These are phyloP conservation scores for Athalia circularis DNA, from an alignment of 2,888 invertebrate genomes.

Conservation along the genomic window DNA sequence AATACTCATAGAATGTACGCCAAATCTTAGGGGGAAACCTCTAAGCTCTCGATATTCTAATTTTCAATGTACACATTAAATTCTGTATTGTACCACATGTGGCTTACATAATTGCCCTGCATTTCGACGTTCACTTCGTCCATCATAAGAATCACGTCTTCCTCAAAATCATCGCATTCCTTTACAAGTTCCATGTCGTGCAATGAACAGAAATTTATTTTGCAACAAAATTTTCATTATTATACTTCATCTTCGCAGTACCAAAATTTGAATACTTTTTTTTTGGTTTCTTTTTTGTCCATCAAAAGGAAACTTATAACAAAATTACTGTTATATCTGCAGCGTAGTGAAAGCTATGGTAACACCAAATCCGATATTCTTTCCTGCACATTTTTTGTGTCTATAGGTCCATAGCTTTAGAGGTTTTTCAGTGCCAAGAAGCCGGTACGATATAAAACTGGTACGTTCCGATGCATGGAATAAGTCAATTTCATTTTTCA, in stretches of 20 bases:
- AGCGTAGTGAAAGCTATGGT: no score
- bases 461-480: no score
- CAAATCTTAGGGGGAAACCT: constrained; percentile 11
- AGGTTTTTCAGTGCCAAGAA: no score
- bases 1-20: constrained; percentile 14
- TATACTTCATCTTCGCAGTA: neutral
- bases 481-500: no score
- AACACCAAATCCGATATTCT: no score
- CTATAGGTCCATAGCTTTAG: no score
- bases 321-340: no score
- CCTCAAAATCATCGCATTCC: constrained; percentile 72
- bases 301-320: neutral
- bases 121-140: constrained; percentile 70
- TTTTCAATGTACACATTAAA: constrained; percentile 34
- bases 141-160: constrained; percentile 68
- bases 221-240: constrained; percentile 19
- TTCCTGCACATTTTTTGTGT: no score
- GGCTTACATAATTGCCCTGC: constrained; percentile 71
- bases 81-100: constrained; percentile 36
- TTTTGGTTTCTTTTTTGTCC: neutral
- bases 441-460: no score
- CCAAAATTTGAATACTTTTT: neutral
- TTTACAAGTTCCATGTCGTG: constrained; percentile 55
- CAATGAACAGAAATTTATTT: constrained; percentile 45
- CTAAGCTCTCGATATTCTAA: constrained; percentile 27